These are phyloP conservation scores for Pogonus chalceus DNA, from an alignment of 1,140 invertebrate genomes.

Conservation along the genomic window DNA sequence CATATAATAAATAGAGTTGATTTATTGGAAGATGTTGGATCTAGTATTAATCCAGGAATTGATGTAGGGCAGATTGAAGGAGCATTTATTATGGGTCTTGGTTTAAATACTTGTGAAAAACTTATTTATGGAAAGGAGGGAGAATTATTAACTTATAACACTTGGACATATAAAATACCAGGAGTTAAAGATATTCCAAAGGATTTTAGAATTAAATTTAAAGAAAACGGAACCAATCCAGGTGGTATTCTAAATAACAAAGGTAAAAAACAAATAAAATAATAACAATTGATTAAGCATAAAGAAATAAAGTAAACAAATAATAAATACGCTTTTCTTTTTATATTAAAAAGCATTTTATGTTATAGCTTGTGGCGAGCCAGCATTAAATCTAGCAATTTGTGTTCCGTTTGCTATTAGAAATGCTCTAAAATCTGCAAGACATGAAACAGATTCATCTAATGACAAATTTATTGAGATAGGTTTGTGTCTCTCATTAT, in stretches of 20 bases:
- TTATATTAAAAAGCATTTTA: too few species aligned
- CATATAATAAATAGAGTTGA: constrained; percentile 56
- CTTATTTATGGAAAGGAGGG: constrained; percentile 61
- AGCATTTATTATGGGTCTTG: constrained; percentile 77
- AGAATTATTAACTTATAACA: constrained; percentile 58
- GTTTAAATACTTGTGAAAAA: constrained; percentile 69
- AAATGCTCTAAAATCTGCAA: constrained; percentile 56
- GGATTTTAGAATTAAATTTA: constrained; percentile 67
- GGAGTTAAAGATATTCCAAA: constrained; percentile 76
- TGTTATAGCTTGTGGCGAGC: constrained; percentile 66
- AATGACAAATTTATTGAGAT: constrained; percentile 33
- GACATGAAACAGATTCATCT: constrained; percentile 43
- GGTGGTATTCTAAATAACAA: constrained; percentile 66
- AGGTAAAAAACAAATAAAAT: constrained; percentile 50
- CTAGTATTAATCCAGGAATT: constrained; percentile 62
- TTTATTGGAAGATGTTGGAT: constrained; percentile 64
- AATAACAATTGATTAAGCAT: too few species aligned
- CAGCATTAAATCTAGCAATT: constrained; percentile 58
- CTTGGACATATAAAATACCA: constrained; percentile 79
- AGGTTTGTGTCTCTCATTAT: constrained; percentile 20
- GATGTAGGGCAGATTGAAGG: constrained; percentile 84
- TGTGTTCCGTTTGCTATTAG: constrained; percentile 59
- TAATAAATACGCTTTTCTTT: too few species aligned
- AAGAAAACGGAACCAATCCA: constrained; percentile 57
- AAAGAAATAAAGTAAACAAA: too few species aligned